phyloP scores from a whole-genome alignment of 2,797 vertebrate species.

The Poeciliopsis infans region DNA sequence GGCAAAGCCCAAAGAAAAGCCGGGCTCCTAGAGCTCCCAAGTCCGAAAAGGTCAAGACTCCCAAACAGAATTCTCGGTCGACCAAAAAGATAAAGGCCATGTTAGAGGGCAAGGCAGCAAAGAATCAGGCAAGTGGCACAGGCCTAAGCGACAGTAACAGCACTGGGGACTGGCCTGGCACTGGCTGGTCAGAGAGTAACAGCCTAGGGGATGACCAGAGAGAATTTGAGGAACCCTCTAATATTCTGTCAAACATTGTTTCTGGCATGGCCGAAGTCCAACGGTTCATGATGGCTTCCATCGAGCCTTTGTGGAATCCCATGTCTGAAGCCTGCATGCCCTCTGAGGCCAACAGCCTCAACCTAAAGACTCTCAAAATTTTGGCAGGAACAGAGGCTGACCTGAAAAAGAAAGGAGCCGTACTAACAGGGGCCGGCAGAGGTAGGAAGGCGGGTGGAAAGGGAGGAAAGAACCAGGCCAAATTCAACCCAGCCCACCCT shows the following conservation, averaged over 20 bases:
- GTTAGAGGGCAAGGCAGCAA: constrained; percentile 86
- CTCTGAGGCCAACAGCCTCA: constrained; percentile 95
- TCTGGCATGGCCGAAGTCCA: constrained; percentile 99
- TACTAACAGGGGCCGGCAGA: constrained; percentile 84
- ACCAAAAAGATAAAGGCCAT: constrained; percentile 92
- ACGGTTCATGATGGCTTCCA: constrained; percentile 99
- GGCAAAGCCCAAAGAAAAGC: constrained; percentile 89
- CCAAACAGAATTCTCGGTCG: constrained; percentile 90
- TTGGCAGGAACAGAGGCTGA: constrained; percentile 94
- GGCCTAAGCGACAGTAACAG: constrained; percentile 80
- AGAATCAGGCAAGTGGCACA: constrained; percentile 80
- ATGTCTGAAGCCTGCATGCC: constrained; percentile 90
- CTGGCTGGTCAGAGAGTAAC: constrained; percentile 88
- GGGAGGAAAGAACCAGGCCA: constrained; percentile 90
- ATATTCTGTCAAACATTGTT: constrained; percentile 98
- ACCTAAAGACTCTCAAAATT: constrained; percentile 99
- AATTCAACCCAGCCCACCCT: constrained; percentile 86
- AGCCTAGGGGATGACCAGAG: constrained; percentile 94
- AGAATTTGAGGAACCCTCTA: constrained; percentile 98
- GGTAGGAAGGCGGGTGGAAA: constrained; percentile 90
- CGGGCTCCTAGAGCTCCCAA: constrained; percentile 91
- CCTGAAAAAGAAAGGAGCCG: constrained; percentile 90
- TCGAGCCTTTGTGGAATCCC: constrained; percentile 96
- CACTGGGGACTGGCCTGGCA: constrained; percentile 86
- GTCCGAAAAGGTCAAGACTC: constrained; percentile 91